Base-by-base conservation (phyloP, 2,888 invertebrate genomes). In the Psylliodes chrysocephalus region DNA sequence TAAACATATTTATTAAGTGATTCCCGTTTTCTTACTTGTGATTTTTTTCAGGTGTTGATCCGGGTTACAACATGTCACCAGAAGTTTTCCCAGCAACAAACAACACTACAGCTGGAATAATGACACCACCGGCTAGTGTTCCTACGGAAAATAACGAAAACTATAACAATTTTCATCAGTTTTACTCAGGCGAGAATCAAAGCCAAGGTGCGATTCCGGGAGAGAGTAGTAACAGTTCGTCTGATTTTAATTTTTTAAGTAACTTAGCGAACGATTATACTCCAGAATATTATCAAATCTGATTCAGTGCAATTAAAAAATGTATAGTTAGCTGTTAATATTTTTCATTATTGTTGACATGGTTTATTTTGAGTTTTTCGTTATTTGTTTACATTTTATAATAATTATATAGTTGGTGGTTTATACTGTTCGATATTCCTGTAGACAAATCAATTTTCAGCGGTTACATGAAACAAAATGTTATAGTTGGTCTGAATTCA, bases 171-270 rank as follows among this genome's bases (percentile, higher is more conserved):
- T 91, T 89, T 80, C 90, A 90, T 71, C 90, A 90, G 78, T 91
- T 89, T 80, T 91, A 91, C 80, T 85, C 87, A 59, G 71, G 85
- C 85, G 63, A 85, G 82, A 63, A 77, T 46, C 75, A 77, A 62
- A 55, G 63, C 56, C 70, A 78, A 53, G 69, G 82, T 61, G 69
- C 78, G 40, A 79, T 83, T 38, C 81, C 87, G 17, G 89, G 91
- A 51, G 93, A 94, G 76, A 93, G 93, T 83, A 93, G 93, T 74
- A 94, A 94, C 81, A 93, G 93, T 80, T 94, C 94, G n/a, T 94
- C 95, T 25, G 95, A 95, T 83, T 95, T 95, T 83, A 95, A 95
- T 82, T 96, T 96, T 82, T 87, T 96, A 68, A 94, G 94, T 83
- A 95, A 93, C 81, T 85, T 95, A 78, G 94, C 95, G 69, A 95